Percentiles rank a stretch among this genome's conserved stretches.
Conservation (phyloP, 2,888 invertebrate genomes). For the Polyploca ridens region DNA sequence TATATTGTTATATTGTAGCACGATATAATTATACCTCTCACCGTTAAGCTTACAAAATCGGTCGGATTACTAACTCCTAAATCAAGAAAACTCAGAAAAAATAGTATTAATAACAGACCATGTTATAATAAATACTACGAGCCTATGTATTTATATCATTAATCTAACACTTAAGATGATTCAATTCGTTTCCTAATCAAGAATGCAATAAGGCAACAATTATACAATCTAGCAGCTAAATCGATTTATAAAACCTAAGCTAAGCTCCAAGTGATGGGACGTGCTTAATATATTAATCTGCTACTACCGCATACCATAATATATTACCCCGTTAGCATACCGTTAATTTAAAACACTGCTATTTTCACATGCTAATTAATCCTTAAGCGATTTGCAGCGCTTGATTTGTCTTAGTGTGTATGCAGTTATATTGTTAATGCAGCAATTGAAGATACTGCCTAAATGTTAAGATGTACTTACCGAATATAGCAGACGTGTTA, state of each 20-base stretch:
- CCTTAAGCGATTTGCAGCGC: neutral
- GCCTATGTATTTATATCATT: no score
- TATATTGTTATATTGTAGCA: no score
- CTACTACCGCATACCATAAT: slow-evolving; percentile 21
- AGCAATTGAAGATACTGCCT: neutral
- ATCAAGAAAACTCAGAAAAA: no score
- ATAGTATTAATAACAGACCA: no score
- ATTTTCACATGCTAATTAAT: slow-evolving; percentile 18
- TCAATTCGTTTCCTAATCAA: no score
- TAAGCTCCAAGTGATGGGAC: slow-evolving; percentile 28
- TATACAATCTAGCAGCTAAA: slow-evolving; percentile 3
- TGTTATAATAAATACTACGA: no score
- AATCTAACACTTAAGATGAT: no score
- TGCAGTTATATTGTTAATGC: neutral
- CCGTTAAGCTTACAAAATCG: no score
- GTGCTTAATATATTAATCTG: slow-evolving; percentile 28
- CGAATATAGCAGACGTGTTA: neutral
- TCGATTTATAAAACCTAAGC: slow-evolving; percentile 10
- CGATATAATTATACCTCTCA: no score
- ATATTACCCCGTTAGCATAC: slow-evolving; percentile 37
- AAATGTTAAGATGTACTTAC: neutral
- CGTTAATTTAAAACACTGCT: slow-evolving; percentile 30
- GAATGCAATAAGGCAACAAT: neutral
- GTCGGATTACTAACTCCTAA: no score
- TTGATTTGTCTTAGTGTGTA: neutral